Evolutionary conservation across 1,140 invertebrate species (phyloP), one percentile per base, ranked within the genome.

Genomic region (Centruroides sculpturatus): DNA sequence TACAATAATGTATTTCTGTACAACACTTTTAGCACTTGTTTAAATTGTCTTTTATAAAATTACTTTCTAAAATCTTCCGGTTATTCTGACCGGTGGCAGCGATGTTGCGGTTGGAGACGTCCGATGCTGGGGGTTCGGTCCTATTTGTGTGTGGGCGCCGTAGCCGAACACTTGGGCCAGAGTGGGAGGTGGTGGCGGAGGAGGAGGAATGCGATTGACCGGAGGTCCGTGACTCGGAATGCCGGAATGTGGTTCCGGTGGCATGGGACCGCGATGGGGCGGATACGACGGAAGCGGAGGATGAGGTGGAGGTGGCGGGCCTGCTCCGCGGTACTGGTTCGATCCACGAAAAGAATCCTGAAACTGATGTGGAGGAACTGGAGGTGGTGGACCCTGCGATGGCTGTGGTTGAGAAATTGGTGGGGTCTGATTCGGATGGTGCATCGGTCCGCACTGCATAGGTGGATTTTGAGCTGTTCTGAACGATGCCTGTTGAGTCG

Each of bases 81-180:
- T 63, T 53, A 63, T 63, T 63, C 62, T 23, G 34, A 63, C 62
- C 56, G 57, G 62, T 49, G 62, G 58, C 53, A 63, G 59, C 13
- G 57, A 57, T 35, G 62, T 63, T 35, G 62, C 49, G 12, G 2
- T 51, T 8, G 50, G 12, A 6, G 41, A 41, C 4, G 55, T 57
- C 35, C 41, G 52, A 34, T 48, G 61, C n/a, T 36, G 34, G 6
- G 35, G 41, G 34, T 61, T 61, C 7, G 50, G 55, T 13, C 12
- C 46, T 48, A 59, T 56, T 34, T 46, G 50, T 13, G 61, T 57
- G 50, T 46, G 57, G 9, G 57, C 57, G 7, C 57, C 57, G 23
- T 47, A 11, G 5, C 46, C 55, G 10, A 46, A 12, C 48, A 54
- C 52, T 41, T 47, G 13, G 23, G 47, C 23, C 13, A n/a, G 50